A percentile compares a stretch with the other conserved stretches of the same genome.
Evolutionary conservation across 2,888 invertebrate genomes (phyloP).

Genomic region (Odontocolon sp.): DNA sequence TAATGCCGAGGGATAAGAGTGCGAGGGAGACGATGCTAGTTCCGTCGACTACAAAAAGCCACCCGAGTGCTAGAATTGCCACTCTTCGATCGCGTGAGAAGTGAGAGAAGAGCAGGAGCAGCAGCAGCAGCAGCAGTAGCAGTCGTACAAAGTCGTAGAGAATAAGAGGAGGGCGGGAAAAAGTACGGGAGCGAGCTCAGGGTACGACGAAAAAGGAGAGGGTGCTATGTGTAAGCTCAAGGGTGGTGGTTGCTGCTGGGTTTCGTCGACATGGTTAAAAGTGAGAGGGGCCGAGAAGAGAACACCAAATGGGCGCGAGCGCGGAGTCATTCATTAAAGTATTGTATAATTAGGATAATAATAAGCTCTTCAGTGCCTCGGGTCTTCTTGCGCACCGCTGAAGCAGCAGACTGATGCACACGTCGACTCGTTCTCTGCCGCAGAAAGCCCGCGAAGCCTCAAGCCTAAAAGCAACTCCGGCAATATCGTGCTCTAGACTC

Average conservation of each 20-base stretch:
- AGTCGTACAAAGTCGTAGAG: slow-evolving; percentile 54
- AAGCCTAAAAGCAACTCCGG: neutral
- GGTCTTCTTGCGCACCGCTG: slow-evolving; percentile 73
- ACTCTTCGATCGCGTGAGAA: slow-evolving; percentile 77
- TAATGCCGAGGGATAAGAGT: slow-evolving; percentile 73
- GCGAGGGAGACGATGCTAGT: slow-evolving; percentile 75
- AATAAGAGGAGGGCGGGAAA: slow-evolving; percentile 59
- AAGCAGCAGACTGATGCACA: slow-evolving; percentile 35
- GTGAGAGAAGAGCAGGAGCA: slow-evolving; percentile 73
- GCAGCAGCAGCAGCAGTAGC: slow-evolving; percentile 19
- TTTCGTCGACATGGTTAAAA: slow-evolving; percentile 60
- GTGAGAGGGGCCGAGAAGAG: slow-evolving; percentile 37
- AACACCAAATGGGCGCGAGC: slow-evolving; percentile 59
- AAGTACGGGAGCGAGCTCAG: slow-evolving; percentile 59
- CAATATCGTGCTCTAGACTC: neutral
- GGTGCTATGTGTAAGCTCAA: slow-evolving; percentile 41
- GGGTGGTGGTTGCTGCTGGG: slow-evolving; percentile 52
- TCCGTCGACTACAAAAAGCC: slow-evolving; percentile 75
- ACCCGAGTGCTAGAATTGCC: slow-evolving; percentile 80
- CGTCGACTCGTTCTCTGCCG: neutral
- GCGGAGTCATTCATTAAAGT: slow-evolving; percentile 77
- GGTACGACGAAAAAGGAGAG: slow-evolving; percentile 50
- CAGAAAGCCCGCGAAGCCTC: neutral
- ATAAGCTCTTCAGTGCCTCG: slow-evolving; percentile 78
- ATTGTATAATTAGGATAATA: slow-evolving; percentile 81